Evolutionary conservation across 1,140 invertebrate genomes (phyloP), one percentile per base, ranked within the genome.

Genomic region (Brachionus rubens): DNA sequence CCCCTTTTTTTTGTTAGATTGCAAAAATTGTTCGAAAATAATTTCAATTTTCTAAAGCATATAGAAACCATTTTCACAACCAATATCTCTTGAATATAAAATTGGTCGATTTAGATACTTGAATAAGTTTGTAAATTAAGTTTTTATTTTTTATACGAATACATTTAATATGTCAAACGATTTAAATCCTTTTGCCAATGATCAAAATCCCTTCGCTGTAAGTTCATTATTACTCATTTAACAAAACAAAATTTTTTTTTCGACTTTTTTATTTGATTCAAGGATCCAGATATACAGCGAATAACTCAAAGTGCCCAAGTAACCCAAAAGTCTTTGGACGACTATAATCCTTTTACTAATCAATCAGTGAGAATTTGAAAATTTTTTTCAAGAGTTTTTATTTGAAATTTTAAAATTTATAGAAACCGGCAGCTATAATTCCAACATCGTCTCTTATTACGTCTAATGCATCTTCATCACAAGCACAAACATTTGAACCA

Each of bases 261-360:
- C 16, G 33, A 36, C 1, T 3, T 33, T 6, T 46, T 46, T 46
- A 46, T 4, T 7, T 46, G 14, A 2, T 43, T 43, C 1, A 19
- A 65, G 48, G 72, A 75, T 56, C 72, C 72, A 10, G 16, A 24
- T 9, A 59, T 59, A 16, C 72, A 54, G 7, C 28, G 48, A 21
- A 41, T 46, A 1, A 75, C 54, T 24, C 48, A 41, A n/a, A 52
- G 26, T 21, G 21, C 54, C 7, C 36, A 43, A 54, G 5, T 56
- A 47, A 56, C 10, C 33, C 72, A 75, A 59, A 30, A 75, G 30
- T 47, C 72, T 50, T 86, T 96, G 46, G 93, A 96, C 82, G 92
- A 96, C 81, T 96, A 94, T 83, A 94, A 95, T 86, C 93, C 93
- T 12, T 96, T 97, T 86, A 92, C 90, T 5, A 43, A 72, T 26